Base-by-base conservation (phyloP, 2,888 invertebrate species). In the Drosophila tripunctata region DNA sequence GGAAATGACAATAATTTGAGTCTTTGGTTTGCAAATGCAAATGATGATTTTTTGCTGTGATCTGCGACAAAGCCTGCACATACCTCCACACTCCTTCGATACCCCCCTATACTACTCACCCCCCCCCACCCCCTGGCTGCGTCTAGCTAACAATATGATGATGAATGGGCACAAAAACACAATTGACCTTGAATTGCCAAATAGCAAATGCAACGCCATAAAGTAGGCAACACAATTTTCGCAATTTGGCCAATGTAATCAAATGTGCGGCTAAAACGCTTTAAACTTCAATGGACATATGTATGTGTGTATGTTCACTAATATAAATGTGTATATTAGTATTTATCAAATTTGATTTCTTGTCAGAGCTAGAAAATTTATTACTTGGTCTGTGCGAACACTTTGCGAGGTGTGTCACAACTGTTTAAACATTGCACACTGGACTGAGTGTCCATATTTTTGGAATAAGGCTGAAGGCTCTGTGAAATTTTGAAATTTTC, bases 111-210 rank as follows among this genome's bases (percentile, higher is more conserved):
- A 3, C 6, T 1, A 10, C 8, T 14, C 17, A 6, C 0, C 24
- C 6, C 30, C 17, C 1, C 2, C 2, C 3, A 3, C n/a, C 4
- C 10, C 1, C 24, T 0, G 14, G 8, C 1, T 6, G 4, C 15
- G 15, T 5, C 24, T 3, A n/a, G 6, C 31, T n/a, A 8, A 27
- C 15, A 30, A 12, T 21, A 22, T 55, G 70, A 64, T 57, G 71
- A 35, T 17, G 71, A 58, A 67, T 71, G 71, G 54, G 58, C 75
- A 76, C 78, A 75, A 65, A 67, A 75, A 65, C 75, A 51, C 72
- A 63, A 69, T 54, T 76, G 80, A 79, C 77, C 80, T 76, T 77
- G 31, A 76, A 69, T 58, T 64, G 61, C 43, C 44, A 76, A 77
- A 10, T 79, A 65, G 60, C 69, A 65, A 61, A 58, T 40, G 44